Percentiles rank a stretch among this genome's conserved stretches.
Evolutionary conservation across 1,140 invertebrate genomes (phyloP).

Genomic region (Zaprionus gabonicus): DNA sequence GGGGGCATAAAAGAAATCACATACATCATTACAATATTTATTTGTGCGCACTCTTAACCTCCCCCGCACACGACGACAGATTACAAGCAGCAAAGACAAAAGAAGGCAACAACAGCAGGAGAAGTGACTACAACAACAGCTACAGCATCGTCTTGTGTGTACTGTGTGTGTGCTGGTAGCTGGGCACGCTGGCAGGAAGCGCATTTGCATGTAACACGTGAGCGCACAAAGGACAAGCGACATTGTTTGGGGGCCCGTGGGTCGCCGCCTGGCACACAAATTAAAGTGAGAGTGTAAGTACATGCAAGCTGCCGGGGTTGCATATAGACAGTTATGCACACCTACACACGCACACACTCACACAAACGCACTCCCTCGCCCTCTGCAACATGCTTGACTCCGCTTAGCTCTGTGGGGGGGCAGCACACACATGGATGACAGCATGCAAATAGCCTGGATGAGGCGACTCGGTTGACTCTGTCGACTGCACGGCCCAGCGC

Average conservation of each 20-base stretch:
- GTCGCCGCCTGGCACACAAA: constrained; percentile 71
- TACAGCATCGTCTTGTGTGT: constrained; percentile 35
- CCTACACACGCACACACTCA: constrained; percentile 1
- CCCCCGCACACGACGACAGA: constrained; percentile 8
- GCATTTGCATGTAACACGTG: constrained; percentile 81
- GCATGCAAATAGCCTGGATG: constrained; percentile 41
- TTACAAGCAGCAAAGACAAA: constrained; percentile 21
- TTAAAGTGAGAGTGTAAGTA: constrained; percentile 81
- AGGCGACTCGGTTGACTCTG: background rate
- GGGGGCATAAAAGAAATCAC: constrained; percentile 66
- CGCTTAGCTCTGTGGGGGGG: constrained; percentile 1
- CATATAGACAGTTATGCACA: constrained; percentile 17
- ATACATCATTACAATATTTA: constrained; percentile 83
- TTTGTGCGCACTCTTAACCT: constrained; percentile 65
- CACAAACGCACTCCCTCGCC: background rate
- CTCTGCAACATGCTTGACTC: background rate
- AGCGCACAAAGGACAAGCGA: constrained; percentile 78
- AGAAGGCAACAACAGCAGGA: constrained; percentile 13
- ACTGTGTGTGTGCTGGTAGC: constrained; percentile 25
- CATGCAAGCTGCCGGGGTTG: constrained; percentile 56
- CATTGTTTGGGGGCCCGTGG: constrained; percentile 65
- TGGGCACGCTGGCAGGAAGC: constrained; percentile 53
- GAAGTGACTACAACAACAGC: constrained; percentile 22
- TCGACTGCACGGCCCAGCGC: constrained; percentile 61
- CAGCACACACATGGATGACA: constrained; percentile 45